Base-by-base conservation (phyloP, 2,113 vertebrate genomes). In the Suncus etruscus region DNA sequence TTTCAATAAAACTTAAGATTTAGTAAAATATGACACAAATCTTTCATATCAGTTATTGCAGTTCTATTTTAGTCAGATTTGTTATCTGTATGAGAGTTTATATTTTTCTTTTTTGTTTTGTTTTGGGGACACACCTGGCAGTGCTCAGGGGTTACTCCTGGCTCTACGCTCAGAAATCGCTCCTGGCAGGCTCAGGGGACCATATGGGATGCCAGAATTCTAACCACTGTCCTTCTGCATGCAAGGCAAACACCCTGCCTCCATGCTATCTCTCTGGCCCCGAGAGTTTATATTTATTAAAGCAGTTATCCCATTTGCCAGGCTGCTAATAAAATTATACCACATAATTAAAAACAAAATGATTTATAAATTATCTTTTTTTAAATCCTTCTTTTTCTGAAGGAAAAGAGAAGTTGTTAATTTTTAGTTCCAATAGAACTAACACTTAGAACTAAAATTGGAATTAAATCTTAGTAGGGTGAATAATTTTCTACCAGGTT, bases 401-500 rank as follows among this genome's bases (percentile, higher is more conserved):
- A 54, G 51, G 51, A 15, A 54, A 6, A 54, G 51, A 54, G 51
- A 54, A 9, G 32, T 32, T 18, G 8, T 1, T 10, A 65, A 2
- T 32, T 15, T 47, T 63, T 11, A 39, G 66, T 87, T 25, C 39
- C 11, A 58, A 81, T 11, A 9, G 29, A 54, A 4, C 29, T 25
- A n/a, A 78, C 1, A 69, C 4, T 18, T 80, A 90, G 24, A 32
- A 61, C 69, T 70, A 93, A 48, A 72, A 68, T 84, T 78, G 58
- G n/a, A 76, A 50, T 65, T 54, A 39, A 45, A 14, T 54, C 18
- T 4, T 16, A 54, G 54, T 54, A 16, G 54, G 4, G 54, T 15
- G 54, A 16, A 16, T 54, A 16, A 4, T 54, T 54, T 12, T 16
- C 54, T 54, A 54, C 54, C 54, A 54, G 12, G 54, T 54, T 54